Evolutionary conservation across 1,140 invertebrate species (phyloP), one percentile per base, ranked within the genome.

Genomic region (Cheumatopsyche charites): DNA sequence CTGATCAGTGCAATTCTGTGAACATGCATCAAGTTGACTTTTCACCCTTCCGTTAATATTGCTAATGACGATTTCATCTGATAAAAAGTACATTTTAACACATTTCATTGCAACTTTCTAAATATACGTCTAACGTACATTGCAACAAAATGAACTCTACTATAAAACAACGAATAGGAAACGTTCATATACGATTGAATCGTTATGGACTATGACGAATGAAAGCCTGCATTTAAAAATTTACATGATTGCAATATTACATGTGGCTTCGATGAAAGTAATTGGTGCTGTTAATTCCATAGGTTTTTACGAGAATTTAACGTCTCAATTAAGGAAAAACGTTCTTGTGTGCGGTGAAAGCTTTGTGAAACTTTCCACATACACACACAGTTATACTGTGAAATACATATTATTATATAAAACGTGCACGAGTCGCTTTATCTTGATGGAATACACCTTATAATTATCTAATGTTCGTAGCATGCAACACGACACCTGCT

Each of bases 291-390:
- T 49, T 19, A 21, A 21, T 7, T 47, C 26, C 15, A 49, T 19
- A 9, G n/a, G 13, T 67, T 67, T 41, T 36, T 26, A 17, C 13
- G 43, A n/a, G 41, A 29, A 25, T 26, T 25, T 42, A 17, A 67
- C 11, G 45, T 67, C 65, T 67, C 49, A 67, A 67, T 67, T 67
- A 67, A 49, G 43, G 15, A 42, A 36, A 36, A 65, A 19, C 29
- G 17, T 65, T 17, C 62, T 5, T 65, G 36, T 41, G 19, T 41
- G 36, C 6, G 62, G 17, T 19, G 47, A 52, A 52, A 52, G 47
- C 6, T 19, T 17, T 17, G 19, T 52, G 19, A 52, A 17, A 52
- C 29, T 52, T 5, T 7, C 15, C 15, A 52, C 47, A 17, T 17
- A 19, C 15, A 1, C 9, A 52, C 15, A 17, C 9, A 52, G 1